Evolutionary conservation across 2,113 vertebrate species (phyloP).

Genomic region (Hiodon alosoides): DNA sequence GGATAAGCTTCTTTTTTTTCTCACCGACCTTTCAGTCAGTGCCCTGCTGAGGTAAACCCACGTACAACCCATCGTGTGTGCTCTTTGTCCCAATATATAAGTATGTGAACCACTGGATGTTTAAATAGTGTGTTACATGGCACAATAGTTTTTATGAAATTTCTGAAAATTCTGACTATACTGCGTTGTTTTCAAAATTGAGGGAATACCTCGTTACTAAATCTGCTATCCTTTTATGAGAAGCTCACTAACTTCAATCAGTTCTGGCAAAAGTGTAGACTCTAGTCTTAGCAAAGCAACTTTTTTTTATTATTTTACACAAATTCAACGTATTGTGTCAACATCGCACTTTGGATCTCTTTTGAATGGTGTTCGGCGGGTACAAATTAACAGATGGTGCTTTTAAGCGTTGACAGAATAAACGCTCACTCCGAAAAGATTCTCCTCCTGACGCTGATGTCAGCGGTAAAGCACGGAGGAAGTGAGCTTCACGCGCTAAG

Average conservation of each 20-base stretch:
- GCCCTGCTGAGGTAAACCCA: background rate
- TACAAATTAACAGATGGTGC: slow-evolving; percentile 34
- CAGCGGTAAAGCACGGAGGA: slow-evolving; percentile 28
- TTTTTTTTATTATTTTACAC: slow-evolving; percentile 35
- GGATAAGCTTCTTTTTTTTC: slow-evolving; percentile 1
- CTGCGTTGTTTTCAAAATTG: background rate
- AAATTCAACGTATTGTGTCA: slow-evolving; percentile 41
- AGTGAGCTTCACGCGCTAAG: slow-evolving; percentile 12
- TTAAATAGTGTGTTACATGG: no score
- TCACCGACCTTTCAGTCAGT: background rate
- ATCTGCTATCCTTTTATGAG: slow-evolving; percentile 20
- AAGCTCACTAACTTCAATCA: background rate
- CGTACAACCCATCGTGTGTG: background rate
- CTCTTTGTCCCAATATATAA: background rate
- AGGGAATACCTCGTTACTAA: slow-evolving; percentile 16
- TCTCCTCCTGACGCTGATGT: slow-evolving; percentile 36
- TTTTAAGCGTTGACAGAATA: slow-evolving; percentile 28
- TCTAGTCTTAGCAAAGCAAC: slow-evolving; percentile 22
- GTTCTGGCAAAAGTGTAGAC: slow-evolving; percentile 5
- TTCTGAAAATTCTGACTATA: background rate
- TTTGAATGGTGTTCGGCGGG: slow-evolving; percentile 32
- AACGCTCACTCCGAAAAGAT: slow-evolving; percentile 23
- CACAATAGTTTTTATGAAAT: no score
- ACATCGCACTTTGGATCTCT: slow-evolving; percentile 29
- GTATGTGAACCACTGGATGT: background rate